Evolutionary conservation across 30 jellyfish, hydroid and myxozoan genomes (phyloP).

Genomic region (Cassiopea xamachana): DNA sequence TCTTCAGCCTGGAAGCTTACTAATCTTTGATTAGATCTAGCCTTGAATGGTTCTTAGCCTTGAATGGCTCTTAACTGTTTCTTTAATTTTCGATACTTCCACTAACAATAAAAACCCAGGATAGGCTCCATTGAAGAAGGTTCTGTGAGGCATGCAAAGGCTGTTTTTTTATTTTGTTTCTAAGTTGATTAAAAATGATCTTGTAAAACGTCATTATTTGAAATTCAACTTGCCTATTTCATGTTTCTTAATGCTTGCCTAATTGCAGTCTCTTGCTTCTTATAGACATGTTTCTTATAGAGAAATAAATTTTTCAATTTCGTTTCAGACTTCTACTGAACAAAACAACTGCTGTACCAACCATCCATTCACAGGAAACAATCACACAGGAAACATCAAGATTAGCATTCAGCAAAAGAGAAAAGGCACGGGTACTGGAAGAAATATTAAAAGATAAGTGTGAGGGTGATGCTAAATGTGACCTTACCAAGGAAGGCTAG

Average conservation of each 20-base stretch:
- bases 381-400: conserved; percentile 17
- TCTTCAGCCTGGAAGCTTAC: too few species aligned
- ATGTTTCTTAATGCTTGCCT: not conserved
- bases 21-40: too few species aligned
- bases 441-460: conserved; percentile 32
- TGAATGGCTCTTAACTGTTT: too few species aligned
- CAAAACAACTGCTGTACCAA: conserved; percentile 26
- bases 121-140: too few species aligned
- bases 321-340: conserved; percentile 31
- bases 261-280: too few species aligned
- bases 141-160: too few species aligned
- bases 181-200: too few species aligned
- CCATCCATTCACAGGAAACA: conserved; percentile 46
- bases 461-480: conserved; percentile 24
- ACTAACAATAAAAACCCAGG: too few species aligned
- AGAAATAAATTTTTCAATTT: not conserved
- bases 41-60: too few species aligned
- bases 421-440: conserved; percentile 25
- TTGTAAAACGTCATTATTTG: not conserved
- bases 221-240: conserved; percentile 15
- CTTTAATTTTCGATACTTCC: too few species aligned
- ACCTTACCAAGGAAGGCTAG: conserved; percentile 19
- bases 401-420: conserved; percentile 22
- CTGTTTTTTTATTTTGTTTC: too few species aligned
- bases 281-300: not conserved